phyloP scores from a whole-genome alignment of 2,113 vertebrate genomes.

The Microcebus murinus region DNA sequence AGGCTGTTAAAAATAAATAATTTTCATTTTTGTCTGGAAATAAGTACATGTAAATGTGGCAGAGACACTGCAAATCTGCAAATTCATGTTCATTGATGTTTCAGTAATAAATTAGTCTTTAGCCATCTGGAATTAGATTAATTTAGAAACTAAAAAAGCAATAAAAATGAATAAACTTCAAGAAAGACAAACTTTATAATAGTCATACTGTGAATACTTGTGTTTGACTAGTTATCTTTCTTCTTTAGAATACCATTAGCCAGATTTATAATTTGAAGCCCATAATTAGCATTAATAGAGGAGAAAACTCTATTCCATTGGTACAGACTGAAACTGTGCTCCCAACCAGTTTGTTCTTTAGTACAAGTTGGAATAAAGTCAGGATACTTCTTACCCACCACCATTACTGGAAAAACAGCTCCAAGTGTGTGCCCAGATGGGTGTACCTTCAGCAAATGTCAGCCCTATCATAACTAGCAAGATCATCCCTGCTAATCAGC shows the following conservation, averaged over 20 bases:
- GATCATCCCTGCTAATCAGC: not conserved
- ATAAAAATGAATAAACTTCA: conserved; percentile 9
- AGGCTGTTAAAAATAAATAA: conserved; percentile 53
- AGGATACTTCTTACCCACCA: not conserved
- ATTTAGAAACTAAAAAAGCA: conserved; percentile 31
- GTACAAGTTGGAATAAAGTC: not conserved
- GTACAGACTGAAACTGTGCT: not conserved
- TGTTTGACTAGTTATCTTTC: not conserved
- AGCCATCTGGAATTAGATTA: conserved; percentile 42
- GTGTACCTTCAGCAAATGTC: not conserved
- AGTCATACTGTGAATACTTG: not conserved
- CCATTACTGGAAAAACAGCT: conserved; percentile 12
- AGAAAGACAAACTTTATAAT: conserved; percentile 37
- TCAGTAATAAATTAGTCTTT: not conserved
- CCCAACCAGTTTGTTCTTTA: not conserved
- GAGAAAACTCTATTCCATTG: not conserved
- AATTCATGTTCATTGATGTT: conserved; percentile 23
- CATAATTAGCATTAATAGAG: not conserved
- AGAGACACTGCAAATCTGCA: conserved; percentile 15
- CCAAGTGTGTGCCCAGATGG: not conserved
- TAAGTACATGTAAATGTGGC: not conserved
- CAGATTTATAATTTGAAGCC: conserved; percentile 17
- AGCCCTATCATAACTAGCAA: conserved; percentile 4
- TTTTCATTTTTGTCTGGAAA: conserved; percentile 53
- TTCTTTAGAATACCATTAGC: not conserved